Evolutionary conservation across 2,113 vertebrate genomes (phyloP), one percentile per base, ranked within the genome.

Genomic region (Pavo muticus): DNA sequence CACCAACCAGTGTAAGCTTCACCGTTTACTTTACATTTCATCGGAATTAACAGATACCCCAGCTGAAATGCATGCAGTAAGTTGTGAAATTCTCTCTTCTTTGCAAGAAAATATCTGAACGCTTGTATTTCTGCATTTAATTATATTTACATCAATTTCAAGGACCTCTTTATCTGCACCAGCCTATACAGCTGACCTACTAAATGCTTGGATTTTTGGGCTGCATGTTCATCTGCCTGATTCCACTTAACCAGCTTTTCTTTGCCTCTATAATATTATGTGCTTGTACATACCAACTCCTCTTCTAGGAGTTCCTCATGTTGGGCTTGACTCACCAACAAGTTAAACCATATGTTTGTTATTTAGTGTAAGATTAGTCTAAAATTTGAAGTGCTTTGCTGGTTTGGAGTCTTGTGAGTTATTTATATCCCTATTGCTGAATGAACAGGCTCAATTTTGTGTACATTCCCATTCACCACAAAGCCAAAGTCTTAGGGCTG

Each of bases 251-350:
- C 10, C 11, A 35, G 32, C 21, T 19, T n/a, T 63, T 44, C 24
- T 20, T 25, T 1, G 1, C 1, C 2, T 16, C 12, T 4, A 1
- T 24, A 42, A 21, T 50, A 50, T 40, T 65, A n/a, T 7, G 12
- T 70, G 13, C 17, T 84, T 77, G 5, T 45, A 27, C 59, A 10
- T 63, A 52, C 77, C 30, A 42, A 2, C 15, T 70, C n/a, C 48
- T 87, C 80, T 86, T 23, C 48, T 42, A 20, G 27, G 23, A 63
- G 7, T 61, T 88, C 20, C 17, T 73, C 25, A 4, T 27, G 15
- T 1, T 88, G 32, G 6, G 35, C 68, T 75, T 87, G 29, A 61
- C 76, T 79, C 90, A 73, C 8, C 32, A 8, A 77, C 61, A 13
- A 40, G 39, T 63, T 84, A 83, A 86, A 80, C 13, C 11, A 2